Evolutionary conservation across 1,140 invertebrate genomes (phyloP).

Genomic region (Meloidogyne floridensis): DNA sequence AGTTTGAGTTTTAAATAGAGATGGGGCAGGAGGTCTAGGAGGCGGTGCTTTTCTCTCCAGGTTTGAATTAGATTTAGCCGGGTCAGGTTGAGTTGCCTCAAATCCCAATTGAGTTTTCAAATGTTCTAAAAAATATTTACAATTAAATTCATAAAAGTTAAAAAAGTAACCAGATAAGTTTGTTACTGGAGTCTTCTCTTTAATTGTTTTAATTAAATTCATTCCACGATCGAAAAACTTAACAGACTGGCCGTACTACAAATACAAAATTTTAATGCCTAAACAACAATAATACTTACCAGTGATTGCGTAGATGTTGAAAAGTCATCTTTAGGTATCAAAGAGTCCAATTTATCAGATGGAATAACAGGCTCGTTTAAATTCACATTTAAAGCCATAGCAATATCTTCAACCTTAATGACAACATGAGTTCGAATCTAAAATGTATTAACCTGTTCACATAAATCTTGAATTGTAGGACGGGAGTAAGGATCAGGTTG

Average conservation of each 20-base stretch:
- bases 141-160: background rate
- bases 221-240: slow-evolving; percentile 48
- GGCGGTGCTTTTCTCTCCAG: background rate
- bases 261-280: background rate
- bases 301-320: slow-evolving; percentile 19
- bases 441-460: slow-evolving; percentile 80
- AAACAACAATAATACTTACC: slow-evolving; percentile 9
- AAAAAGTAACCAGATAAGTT: slow-evolving; percentile 74
- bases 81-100: background rate
- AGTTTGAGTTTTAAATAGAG: background rate
- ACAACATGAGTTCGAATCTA: background rate
- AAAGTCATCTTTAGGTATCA: background rate
- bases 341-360: background rate
- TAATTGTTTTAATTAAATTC: slow-evolving; percentile 81
- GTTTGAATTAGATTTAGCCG: background rate
- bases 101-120: slow-evolving; percentile 15
- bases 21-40: background rate
- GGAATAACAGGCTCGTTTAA: slow-evolving; percentile 20
- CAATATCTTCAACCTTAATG: slow-evolving; percentile 69
- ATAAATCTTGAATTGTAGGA: slow-evolving; percentile 76
- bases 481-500: slow-evolving; percentile 78
- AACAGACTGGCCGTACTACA: background rate
- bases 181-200: slow-evolving; percentile 91
- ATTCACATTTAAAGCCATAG: slow-evolving; percentile 22
- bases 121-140: background rate